Conservation (phyloP, 2,113 vertebrate species). For the Peromyscus californicus region DNA sequence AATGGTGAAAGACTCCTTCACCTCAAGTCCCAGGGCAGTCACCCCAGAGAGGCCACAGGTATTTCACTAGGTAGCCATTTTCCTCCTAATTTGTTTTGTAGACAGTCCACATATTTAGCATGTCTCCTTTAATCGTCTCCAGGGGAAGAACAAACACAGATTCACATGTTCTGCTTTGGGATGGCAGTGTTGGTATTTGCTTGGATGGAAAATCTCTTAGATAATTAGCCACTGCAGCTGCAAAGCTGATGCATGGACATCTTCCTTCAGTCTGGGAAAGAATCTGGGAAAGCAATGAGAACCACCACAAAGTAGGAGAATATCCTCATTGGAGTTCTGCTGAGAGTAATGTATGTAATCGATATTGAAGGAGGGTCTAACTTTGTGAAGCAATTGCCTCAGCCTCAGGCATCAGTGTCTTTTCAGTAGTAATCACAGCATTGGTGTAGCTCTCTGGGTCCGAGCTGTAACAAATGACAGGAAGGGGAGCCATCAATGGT, state of each 20-base stretch:
- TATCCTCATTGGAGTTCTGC: neutral
- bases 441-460: neutral
- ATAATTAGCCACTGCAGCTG: conserved; percentile 62
- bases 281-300: conserved; percentile 40
- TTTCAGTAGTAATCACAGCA: neutral
- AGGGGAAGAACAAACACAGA: conserved; percentile 54
- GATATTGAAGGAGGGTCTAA: conserved; percentile 20
- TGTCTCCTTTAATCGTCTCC: conserved; percentile 69
- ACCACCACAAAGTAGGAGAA: neutral
- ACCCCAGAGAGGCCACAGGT: neutral
- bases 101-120: conserved; percentile 37
- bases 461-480: neutral
- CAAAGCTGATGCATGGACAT: conserved; percentile 10
- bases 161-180: conserved; percentile 57
- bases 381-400: conserved; percentile 36
- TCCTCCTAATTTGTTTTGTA: conserved; percentile 52
- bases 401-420: neutral
- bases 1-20: neutral
- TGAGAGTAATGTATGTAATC: neutral
- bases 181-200: conserved; percentile 44
- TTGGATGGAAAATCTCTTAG: conserved; percentile 54
- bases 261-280: conserved; percentile 51
- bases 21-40: conserved; percentile 9
- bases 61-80: neutral
- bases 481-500: neutral